Percentiles rank a stretch among this genome's conserved stretches.
Evolutionary conservation across 2,888 invertebrate genomes (phyloP).

Genomic region (Mantis religiosa): DNA sequence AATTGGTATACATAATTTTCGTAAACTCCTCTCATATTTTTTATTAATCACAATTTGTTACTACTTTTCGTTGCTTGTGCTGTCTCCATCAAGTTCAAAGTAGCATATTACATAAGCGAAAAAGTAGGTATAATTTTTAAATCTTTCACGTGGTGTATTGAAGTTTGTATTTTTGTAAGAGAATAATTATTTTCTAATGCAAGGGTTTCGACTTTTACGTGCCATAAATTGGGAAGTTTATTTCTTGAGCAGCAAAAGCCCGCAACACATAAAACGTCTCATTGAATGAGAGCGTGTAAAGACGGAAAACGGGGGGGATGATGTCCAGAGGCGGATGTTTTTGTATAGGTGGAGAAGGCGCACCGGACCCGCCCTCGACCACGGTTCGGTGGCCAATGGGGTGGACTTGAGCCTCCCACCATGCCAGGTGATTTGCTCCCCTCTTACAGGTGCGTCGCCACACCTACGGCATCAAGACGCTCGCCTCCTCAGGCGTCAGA

Average conservation of each 20-base stretch:
- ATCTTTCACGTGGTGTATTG: too few species aligned
- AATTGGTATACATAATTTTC: too few species aligned
- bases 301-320: not conserved
- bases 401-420: not conserved
- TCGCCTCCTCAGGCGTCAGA: not conserved
- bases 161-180: too few species aligned
- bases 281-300: not conserved
- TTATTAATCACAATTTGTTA: too few species aligned
- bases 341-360: not conserved
- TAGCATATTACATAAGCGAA: too few species aligned
- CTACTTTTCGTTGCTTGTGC: too few species aligned
- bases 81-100: too few species aligned
- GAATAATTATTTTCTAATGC: not conserved
- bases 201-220: not conserved
- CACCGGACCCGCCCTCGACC: not conserved
- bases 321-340: not conserved
- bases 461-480: not conserved
- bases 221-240: not conserved
- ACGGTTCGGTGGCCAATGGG: not conserved
- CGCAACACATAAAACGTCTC: not conserved
- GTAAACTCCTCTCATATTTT: too few species aligned
- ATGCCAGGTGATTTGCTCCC: not conserved
- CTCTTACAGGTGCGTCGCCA: not conserved
- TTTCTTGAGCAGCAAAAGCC: not conserved
- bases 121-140: too few species aligned